Base-by-base conservation (phyloP, 1,140 invertebrate genomes). In the Euwallacea fornicatus region DNA sequence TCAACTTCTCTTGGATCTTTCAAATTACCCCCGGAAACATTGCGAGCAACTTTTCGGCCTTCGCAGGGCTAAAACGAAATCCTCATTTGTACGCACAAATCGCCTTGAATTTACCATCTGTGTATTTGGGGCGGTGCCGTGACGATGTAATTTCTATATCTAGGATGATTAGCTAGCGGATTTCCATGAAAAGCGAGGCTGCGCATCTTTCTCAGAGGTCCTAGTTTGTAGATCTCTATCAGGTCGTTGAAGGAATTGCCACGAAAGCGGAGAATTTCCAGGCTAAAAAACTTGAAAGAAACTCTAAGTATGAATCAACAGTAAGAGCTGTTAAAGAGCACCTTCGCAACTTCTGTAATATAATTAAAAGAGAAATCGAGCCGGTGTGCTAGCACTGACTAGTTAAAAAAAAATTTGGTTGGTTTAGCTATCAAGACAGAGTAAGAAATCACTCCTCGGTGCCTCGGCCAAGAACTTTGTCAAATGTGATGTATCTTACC, bases 171-270 rank as follows among this genome's bases (percentile, higher is more conserved):
- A 50, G 84, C 82, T 0, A 87, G 80, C 1, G 85, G 85, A 78
- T 86, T 86, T 42, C 85, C 85, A 58, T 86, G 84, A 16, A 87
- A 76, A 6, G 85, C 86, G 7, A 87, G 73, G 0, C 80, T 84
- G 69, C 80, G 80, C 2, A 87, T 75, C 59, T 82, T 75, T n/a
- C 71, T 76, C 41, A 86, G 68, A 0, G 73, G 69, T 58, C 80
- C 77, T 6, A 87, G 63, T 73, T 83, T 85, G 2, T 78, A 33
- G 7, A 86, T 61, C 11, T 78, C 77, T 43, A 80, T 77, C 1
- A 86, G 74, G 56, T 82, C 78, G 0, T 78, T 75, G 44, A 87
- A 85, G 10, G 81, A 79, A 71, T 87, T 87, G 0, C 84, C 84
- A 62, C 87, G 85, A 9, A 87, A 78, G 73, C 87, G 78, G 0